Base-by-base conservation (phyloP, 1,140 invertebrate genomes). In the Diachasma alloeum region DNA sequence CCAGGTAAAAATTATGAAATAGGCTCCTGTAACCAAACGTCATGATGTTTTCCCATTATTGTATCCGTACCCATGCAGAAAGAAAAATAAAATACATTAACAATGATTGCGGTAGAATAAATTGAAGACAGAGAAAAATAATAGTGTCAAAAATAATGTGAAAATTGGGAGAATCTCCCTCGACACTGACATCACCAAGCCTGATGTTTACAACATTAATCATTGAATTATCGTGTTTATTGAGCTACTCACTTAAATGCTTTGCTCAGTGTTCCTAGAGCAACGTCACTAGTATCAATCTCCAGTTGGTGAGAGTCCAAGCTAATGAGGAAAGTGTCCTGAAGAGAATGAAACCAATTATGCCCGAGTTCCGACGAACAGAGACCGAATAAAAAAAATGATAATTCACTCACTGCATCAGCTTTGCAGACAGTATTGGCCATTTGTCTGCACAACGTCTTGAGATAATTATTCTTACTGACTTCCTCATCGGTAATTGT, bases 371-470 rank as follows among this genome's bases (percentile, higher is more conserved):
- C 6, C 31, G 31, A 6, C 6, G 31, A 31, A 31, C 6, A 46
- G 9, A 46, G 17, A 22, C n/a, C 9, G 59, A 44, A 66, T 66
- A 44, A 66, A 8, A 36, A 48, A 15, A 24, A 6, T 17, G n/a
- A 74, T 66, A 8, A 66, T 26, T 1, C 24, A 63, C 93, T 91
- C 90, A 95, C 94, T 80, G 94, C 92, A 91, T 96, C 94, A 78
- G 95, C 93, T 88, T 94, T 94, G 88, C 95, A 96, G 79, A 95
- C 93, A 76, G 94, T 95, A 83, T 95, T 95, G n/a, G 95, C 95
- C 91, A 97, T 95, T 87, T 96, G 95, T 83, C 95, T 92, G 85
- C 96, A 97, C 39, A 98, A 90, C 68, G 92, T 93, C 79, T 93
- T 93, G 72, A 98, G 91, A 87, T 97, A 96, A 79, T 92, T 91